phyloP scores from a whole-genome alignment of 2,888 invertebrate genomes.

The Oligia latruncula region DNA sequence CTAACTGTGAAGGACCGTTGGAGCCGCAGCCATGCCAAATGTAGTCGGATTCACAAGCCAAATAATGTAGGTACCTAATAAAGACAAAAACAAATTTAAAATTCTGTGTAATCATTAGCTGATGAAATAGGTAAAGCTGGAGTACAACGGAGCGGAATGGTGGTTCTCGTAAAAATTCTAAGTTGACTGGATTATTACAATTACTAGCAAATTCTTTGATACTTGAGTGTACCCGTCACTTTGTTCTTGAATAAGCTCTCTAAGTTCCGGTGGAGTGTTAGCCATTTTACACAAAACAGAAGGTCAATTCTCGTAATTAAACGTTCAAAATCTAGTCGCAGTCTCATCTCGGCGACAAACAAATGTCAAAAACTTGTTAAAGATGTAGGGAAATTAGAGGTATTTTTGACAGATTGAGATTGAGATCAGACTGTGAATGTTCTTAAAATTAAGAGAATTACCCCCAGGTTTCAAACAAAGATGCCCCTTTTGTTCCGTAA shows the following conservation, averaged over 20 bases:
- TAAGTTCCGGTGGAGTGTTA: constrained; percentile 71
- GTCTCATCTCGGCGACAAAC: no score
- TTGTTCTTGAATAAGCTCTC: constrained; percentile 67
- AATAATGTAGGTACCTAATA: constrained; percentile 43
- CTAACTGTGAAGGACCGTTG: constrained; percentile 41
- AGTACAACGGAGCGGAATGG: constrained; percentile 13
- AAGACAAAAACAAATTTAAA: constrained; percentile 30
- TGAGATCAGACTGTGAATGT: no score
- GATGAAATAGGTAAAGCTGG: constrained; percentile 17
- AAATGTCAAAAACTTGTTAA: no score
- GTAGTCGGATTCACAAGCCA: constrained; percentile 18
- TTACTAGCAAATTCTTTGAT: constrained; percentile 60
- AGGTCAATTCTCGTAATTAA: no score
- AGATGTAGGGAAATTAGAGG: no score
- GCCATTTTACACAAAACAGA: constrained; percentile 83
- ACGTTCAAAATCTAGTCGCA: no score
- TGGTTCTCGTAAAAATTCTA: constrained; percentile 39
- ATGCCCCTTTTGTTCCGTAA: constrained; percentile 81
- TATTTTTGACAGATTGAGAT: no score
- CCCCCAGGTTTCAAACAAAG: constrained; percentile 76
- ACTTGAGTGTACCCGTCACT: constrained; percentile 63
- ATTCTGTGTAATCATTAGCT: constrained; percentile 17
- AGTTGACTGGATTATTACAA: constrained; percentile 47
- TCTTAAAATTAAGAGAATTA: no score
- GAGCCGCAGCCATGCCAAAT: constrained; percentile 46